Conservation (phyloP, 2,113 vertebrate genomes). For the Orthonyx spaldingii region DNA sequence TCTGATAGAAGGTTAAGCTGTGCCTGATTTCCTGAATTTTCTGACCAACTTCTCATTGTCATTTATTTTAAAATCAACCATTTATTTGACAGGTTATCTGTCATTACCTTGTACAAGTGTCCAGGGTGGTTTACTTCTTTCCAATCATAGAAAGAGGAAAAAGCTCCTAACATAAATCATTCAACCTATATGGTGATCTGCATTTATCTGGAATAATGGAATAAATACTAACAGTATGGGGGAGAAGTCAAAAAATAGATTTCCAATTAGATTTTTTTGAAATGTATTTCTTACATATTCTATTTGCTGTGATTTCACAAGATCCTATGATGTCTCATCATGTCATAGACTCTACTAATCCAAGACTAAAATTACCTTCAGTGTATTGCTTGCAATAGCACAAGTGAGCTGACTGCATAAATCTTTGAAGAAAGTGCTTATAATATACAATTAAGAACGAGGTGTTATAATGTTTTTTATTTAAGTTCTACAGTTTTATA, state of each 20-base stretch:
- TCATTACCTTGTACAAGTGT: background rate
- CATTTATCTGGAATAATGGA: background rate
- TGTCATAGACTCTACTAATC: background rate
- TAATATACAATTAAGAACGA: background rate
- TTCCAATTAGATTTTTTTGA: background rate
- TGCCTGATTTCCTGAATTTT: background rate
- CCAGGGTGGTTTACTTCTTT: background rate
- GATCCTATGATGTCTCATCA: background rate
- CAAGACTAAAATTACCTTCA: background rate
- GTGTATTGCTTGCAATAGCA: background rate
- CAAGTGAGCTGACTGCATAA: background rate
- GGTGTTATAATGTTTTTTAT: background rate
- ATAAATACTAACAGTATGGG: background rate
- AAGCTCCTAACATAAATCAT: background rate
- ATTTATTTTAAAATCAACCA: background rate
- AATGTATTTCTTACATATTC: background rate
- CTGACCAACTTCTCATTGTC: background rate
- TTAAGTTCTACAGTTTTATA: background rate
- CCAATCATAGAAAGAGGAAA: background rate
- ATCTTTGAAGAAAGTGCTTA: background rate
- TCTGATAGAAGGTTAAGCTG: background rate
- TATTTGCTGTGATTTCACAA: background rate
- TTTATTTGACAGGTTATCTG: background rate
- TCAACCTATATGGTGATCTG: background rate
- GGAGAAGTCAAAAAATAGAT: background rate